Percentiles rank a stretch among this genome's conserved stretches.
phyloP scores from a whole-genome alignment of 2,888 invertebrate species.

The Graphium colonna region DNA sequence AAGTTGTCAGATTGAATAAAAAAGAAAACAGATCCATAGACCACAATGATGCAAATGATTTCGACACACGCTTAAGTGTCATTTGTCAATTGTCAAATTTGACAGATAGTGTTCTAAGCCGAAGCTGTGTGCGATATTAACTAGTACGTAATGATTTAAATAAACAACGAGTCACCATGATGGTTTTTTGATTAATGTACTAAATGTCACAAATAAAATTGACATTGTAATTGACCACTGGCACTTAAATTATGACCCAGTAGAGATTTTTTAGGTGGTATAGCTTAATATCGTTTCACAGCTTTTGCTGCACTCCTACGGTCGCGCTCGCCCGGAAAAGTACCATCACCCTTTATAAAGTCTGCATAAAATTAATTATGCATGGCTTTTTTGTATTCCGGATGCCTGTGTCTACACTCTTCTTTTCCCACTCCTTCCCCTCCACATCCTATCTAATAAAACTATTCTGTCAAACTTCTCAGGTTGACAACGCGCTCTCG shows the following conservation, averaged over 20 bases:
- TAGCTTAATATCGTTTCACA: no score
- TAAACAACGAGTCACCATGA: constrained; percentile 5
- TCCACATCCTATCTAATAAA: no score
- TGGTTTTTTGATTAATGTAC: constrained; percentile 2
- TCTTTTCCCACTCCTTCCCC: no score
- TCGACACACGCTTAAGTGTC: constrained; percentile 21
- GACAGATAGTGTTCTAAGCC: constrained; percentile 18
- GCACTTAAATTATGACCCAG: not conserved
- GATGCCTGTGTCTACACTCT: no score
- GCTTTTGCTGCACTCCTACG: no score
- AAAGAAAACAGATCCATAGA: constrained; percentile 3
- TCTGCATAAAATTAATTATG: no score
- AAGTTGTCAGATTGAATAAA: not conserved
- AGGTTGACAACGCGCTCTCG: no score
- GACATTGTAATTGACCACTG: not conserved
- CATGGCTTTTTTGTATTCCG: no score
- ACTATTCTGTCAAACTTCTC: no score
- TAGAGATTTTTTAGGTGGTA: no score
- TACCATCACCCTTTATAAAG: no score
- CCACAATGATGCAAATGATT: constrained; percentile 6
- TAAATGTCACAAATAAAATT: not conserved
- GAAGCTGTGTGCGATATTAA: constrained; percentile 15
- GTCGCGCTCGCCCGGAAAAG: no score
- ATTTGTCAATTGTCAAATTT: constrained; percentile 26
- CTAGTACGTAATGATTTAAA: constrained; percentile 2